These are phyloP conservation scores for Siniperca scherzeri DNA, from an alignment of 2,797 vertebrate genomes.

Conservation along the genomic window DNA sequence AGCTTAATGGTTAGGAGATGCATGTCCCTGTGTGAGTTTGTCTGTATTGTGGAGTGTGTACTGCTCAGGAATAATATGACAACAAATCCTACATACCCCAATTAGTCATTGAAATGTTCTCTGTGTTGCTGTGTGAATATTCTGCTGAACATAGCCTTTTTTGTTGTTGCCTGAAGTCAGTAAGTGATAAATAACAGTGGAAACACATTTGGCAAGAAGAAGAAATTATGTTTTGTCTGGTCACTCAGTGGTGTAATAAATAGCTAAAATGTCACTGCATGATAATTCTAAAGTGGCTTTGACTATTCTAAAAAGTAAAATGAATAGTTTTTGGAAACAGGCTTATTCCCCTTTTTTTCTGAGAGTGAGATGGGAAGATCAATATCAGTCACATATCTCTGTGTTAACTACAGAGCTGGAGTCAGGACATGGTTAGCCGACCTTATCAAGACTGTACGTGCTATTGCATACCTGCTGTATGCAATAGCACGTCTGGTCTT, in stretches of 20 bases:
- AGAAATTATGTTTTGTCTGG: not conserved
- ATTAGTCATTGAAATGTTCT: slow-evolving; percentile 12
- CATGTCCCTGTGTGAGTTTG: slow-evolving; percentile 64
- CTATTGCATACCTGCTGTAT: too few relatives aligned
- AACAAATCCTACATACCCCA: not conserved
- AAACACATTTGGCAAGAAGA: not conserved
- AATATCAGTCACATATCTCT: not conserved
- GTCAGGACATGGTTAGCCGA: not conserved
- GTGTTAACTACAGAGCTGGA: not conserved
- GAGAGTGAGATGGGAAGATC: not conserved
- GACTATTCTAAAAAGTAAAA: not conserved
- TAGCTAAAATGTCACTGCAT: not conserved
- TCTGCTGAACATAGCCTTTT: not conserved
- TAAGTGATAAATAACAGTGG: not conserved
- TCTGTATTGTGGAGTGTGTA: slow-evolving; percentile 24
- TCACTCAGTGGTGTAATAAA: not conserved
- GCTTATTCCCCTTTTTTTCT: not conserved
- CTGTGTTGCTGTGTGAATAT: not conserved
- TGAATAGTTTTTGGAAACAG: not conserved
- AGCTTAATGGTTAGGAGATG: slow-evolving; percentile 44
- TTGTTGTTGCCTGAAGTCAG: not conserved
- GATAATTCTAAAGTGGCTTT: not conserved
- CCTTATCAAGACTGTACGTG: not conserved
- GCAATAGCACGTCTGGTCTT: too few relatives aligned
- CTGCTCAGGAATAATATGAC: slow-evolving; percentile 14